phyloP scores from a whole-genome alignment of 2,113 vertebrate species.

The Onychorhynchus coronatus region DNA sequence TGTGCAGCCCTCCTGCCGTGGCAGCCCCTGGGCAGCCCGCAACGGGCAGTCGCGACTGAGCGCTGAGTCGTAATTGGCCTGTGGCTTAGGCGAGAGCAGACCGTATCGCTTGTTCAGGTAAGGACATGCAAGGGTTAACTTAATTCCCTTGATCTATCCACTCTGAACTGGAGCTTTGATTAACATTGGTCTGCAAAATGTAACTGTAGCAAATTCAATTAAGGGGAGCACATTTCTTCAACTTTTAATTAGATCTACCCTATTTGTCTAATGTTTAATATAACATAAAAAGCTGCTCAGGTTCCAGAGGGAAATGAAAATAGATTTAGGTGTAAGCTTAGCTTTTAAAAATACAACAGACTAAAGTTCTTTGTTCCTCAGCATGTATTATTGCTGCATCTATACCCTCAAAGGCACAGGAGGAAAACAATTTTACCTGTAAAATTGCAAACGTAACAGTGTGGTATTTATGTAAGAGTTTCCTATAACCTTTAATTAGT shows the following conservation, averaged over 20 bases:
- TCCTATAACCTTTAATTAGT: not conserved
- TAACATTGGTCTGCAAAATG: constrained; percentile 74
- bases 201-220: constrained; percentile 77
- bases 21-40: not conserved
- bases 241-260: constrained; percentile 75
- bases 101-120: constrained; percentile 43
- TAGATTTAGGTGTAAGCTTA: constrained; percentile 14
- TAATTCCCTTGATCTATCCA: constrained; percentile 65
- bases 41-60: not conserved
- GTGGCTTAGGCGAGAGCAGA: constrained; percentile 46
- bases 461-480: not conserved
- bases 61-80: not conserved
- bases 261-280: constrained; percentile 76
- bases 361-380: constrained; percentile 19
- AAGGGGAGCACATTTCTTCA: constrained; percentile 75
- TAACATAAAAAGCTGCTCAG: constrained; percentile 56
- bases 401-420: not conserved
- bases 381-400: not conserved
- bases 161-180: constrained; percentile 75
- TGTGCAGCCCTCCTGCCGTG: not conserved
- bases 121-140: constrained; percentile 58
- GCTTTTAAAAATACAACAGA: not conserved
- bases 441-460: not conserved
- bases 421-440: not conserved
- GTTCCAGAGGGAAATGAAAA: constrained; percentile 29